Base-by-base conservation (phyloP, 2,888 invertebrate genomes). In the Adelognathus sp. region DNA sequence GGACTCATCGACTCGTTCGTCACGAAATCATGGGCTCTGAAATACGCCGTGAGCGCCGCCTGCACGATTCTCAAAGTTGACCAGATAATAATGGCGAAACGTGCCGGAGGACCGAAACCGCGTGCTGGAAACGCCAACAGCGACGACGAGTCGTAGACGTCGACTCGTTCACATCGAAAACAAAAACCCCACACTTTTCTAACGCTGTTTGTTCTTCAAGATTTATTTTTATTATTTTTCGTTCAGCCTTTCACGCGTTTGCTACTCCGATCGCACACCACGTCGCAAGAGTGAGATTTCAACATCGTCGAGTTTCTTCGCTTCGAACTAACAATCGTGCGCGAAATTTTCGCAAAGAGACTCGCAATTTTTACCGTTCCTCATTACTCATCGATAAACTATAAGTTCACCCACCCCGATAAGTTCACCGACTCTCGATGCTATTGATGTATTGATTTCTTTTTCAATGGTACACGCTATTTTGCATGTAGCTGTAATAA, bases 81-180 rank as follows among this genome's bases (percentile, higher is more conserved):
- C 92, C 98, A 99, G 93, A 99, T 99, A 84, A 99, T 99, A 83
- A 98, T 99, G 98, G 98, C 99, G 0, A 99, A 99, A 92, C 94
- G 96, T 86, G 98, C 98, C 14, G 99, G 99, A 54, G 99, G 99
- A 52, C 98, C 98, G 0, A 98, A 98, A 91, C 94, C 97, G 1
- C 94, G 94, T 86, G 90, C 92, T 67, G 94, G 94, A 78, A 94
- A 93, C 6, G 93, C 92, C 24, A 92, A 93, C 84, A 95, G 95
- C 86, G 96, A 97, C 90, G 96, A 97, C 86, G 96, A 96, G 90
- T 86, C 83, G 69, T 87, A 31, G 31, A 70, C 16, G 18, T 29
- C 33, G 2, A 9, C 14, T 56, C 11, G n/a, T 41, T 63, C 3
- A 29, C 31, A 31, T 2, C 16, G n/a, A 14, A 7, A 14, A 7